A percentile compares a stretch with the other conserved stretches of the same genome.
These are phyloP conservation scores for Zoroaster sp. DNA, from an alignment of 53 echinoderm and acorn worm species.

Conservation along the genomic window DNA sequence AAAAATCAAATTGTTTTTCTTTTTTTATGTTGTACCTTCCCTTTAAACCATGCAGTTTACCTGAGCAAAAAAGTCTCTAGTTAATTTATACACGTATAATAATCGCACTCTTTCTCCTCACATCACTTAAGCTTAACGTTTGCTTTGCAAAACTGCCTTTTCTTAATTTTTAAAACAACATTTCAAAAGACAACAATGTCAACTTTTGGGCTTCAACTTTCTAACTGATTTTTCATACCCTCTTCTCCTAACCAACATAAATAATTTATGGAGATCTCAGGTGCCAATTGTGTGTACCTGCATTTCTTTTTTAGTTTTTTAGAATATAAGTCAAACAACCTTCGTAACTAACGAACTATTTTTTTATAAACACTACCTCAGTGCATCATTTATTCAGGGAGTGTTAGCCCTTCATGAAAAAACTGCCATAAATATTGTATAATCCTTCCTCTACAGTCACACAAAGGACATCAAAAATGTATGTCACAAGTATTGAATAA, in stretches of 20 bases:
- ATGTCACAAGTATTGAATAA: slow-evolving; percentile 37
- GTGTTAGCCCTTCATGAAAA: background rate
- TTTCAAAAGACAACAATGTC: background rate
- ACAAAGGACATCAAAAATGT: slow-evolving; percentile 35
- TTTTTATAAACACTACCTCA: slow-evolving; percentile 32
- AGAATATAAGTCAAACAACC: background rate
- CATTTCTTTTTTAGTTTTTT: background rate
- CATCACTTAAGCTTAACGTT: no score
- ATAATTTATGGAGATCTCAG: slow-evolving; percentile 35
- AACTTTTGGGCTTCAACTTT: slow-evolving; percentile 23
- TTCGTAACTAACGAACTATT: background rate
- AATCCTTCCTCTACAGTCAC: background rate
- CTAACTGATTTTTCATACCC: background rate
- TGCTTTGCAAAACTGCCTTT: no score
- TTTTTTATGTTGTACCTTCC: no score
- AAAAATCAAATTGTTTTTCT: no score
- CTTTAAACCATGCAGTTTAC: no score
- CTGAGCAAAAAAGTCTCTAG: no score
- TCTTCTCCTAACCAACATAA: background rate
- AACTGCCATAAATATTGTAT: slow-evolving; percentile 4
- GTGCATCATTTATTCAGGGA: slow-evolving; percentile 39
- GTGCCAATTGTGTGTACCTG: background rate
- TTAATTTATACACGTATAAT: no score
- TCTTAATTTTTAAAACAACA: background rate
- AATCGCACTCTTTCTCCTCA: no score